These are phyloP conservation scores for Oreochromis aureus DNA, from an alignment of 2,113 vertebrate genomes.

Conservation along the genomic window DNA sequence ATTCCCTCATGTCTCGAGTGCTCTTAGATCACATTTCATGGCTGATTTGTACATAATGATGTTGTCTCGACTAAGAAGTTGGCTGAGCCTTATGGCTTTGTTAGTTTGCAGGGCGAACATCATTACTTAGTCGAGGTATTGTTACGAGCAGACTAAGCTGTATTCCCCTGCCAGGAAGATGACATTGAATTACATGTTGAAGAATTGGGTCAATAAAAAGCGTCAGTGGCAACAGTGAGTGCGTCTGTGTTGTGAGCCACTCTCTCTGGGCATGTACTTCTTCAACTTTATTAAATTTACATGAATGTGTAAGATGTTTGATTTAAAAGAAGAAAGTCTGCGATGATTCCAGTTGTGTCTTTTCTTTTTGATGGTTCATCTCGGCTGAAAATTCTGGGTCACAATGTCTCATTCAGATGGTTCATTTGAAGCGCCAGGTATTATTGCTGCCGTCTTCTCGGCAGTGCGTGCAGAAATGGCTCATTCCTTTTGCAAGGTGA, in stretches of 20 bases:
- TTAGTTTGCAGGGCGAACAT: conserved; percentile 52
- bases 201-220: conserved; percentile 58
- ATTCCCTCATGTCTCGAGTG: neutral
- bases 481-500: conserved; percentile 35
- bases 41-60: conserved; percentile 34
- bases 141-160: conserved; percentile 54
- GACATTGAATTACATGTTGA: conserved; percentile 61
- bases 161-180: conserved; percentile 54
- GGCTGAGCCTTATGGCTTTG: conserved; percentile 42
- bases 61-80: conserved; percentile 42
- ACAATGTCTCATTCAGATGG: neutral
- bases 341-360: neutral
- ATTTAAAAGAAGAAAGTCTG: neutral
- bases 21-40: conserved; percentile 27
- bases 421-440: conserved; percentile 15
- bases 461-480: conserved; percentile 21
- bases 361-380: neutral
- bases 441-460: conserved; percentile 18
- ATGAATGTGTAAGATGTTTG: neutral
- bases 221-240: neutral
- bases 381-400: conserved; percentile 28
- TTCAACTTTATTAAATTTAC: neutral
- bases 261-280: neutral
- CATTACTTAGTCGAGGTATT: conserved; percentile 59
- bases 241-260: neutral